A percentile compares a stretch with the other conserved stretches of the same genome.
Conservation (phyloP, 2,888 invertebrate species). For the Rhagonycha fulva region DNA sequence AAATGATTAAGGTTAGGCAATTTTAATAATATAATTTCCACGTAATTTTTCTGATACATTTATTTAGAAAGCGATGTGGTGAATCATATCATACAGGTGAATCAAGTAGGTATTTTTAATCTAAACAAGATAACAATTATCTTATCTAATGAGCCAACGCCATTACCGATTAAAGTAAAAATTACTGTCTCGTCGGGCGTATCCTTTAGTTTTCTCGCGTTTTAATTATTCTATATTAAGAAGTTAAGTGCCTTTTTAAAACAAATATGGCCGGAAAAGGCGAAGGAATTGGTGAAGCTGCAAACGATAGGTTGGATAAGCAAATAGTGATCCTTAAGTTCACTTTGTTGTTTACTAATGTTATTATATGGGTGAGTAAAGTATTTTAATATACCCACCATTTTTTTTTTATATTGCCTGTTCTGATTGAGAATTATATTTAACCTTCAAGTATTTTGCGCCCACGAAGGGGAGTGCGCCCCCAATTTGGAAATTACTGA, state of each 20-base stretch:
- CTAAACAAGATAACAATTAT: slow-evolving; percentile 20
- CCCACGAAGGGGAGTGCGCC: no score
- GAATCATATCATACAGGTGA: slow-evolving; percentile 22
- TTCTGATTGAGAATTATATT: neutral
- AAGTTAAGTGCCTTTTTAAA: neutral
- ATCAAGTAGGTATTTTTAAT: slow-evolving; percentile 24
- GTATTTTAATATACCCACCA: neutral
- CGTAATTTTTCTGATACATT: neutral
- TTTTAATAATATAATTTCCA: neutral
- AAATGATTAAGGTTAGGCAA: slow-evolving; percentile 41
- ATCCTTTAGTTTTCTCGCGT: neutral
- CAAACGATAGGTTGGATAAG: slow-evolving; percentile 67
- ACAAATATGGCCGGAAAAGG: slow-evolving; percentile 62
- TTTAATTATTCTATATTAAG: neutral
- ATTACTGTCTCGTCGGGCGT: slow-evolving; percentile 4
- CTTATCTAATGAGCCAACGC: slow-evolving; percentile 23
- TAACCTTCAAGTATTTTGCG: no score
- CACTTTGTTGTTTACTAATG: slow-evolving; percentile 79
- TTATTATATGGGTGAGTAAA: slow-evolving; percentile 77
- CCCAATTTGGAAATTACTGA: no score
- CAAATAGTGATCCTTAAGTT: slow-evolving; percentile 82
- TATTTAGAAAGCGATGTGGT: neutral
- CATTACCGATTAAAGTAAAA: slow-evolving; percentile 9
- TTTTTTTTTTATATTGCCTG: neutral
- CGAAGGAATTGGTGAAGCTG: slow-evolving; percentile 60